These are phyloP conservation scores for Myripristis murdjan DNA, from an alignment of 2,797 vertebrate genomes.

Conservation along the genomic window DNA sequence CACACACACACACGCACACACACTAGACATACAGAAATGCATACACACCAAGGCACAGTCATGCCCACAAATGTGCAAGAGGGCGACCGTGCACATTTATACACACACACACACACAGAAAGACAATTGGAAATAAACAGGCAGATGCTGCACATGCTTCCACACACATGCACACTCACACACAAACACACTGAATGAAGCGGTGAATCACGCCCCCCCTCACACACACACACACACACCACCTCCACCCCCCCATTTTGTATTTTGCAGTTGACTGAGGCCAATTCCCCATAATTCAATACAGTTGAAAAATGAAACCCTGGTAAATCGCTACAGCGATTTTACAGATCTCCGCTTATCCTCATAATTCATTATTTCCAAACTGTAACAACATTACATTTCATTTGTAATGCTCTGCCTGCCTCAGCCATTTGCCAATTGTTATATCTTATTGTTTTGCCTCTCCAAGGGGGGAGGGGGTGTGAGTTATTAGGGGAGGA, in stretches of 20 bases:
- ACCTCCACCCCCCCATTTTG: conserved; percentile 66
- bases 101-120: conserved; percentile 16
- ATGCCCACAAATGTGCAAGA: conserved; percentile 18
- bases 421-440: conserved; percentile 81
- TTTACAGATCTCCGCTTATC: conserved; percentile 82
- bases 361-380: conserved; percentile 84
- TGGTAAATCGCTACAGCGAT: conserved; percentile 81
- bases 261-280: conserved; percentile 84
- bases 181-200: conserved; percentile 23
- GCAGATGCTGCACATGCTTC: conserved; percentile 14
- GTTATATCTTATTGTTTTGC: conserved; percentile 81
- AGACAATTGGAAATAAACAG: background rate
- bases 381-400: conserved; percentile 83
- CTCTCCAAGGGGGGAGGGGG: conserved; percentile 70
- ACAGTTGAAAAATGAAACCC: conserved; percentile 83
- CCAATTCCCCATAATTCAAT: conserved; percentile 83
- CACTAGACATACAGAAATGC: conserved; percentile 11
- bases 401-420: conserved; percentile 82
- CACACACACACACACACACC: too few species aligned
- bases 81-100: too few species aligned
- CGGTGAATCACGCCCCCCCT: conserved; percentile 73
- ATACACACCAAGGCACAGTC: conserved; percentile 24
- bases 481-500: conserved; percentile 73
- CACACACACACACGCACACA: conserved; percentile 22
- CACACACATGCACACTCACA: conserved; percentile 18